Evolutionary conservation across 2,797 vertebrate genomes (phyloP).

Genomic region (Acipenser oxyrinchus): DNA sequence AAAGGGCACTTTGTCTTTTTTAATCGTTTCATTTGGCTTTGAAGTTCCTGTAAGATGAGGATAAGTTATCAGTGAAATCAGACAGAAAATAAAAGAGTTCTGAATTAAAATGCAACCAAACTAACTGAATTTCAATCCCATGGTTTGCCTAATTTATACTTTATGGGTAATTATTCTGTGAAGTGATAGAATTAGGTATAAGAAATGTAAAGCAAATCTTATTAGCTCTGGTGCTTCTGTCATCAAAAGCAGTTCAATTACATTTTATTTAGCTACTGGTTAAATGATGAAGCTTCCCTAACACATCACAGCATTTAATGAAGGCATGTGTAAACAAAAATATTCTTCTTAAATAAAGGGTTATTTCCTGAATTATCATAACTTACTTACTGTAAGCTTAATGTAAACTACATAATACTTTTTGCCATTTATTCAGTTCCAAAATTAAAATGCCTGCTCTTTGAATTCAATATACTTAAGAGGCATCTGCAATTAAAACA

Average conservation of each 20-base stretch:
- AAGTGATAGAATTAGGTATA: slow-evolving; percentile 1
- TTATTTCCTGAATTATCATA: too few species aligned
- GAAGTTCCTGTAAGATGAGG: slow-evolving; percentile 37
- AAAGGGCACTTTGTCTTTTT: slow-evolving; percentile 28
- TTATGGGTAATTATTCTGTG: background rate
- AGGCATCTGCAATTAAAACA: too few species aligned
- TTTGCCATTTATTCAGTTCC: too few species aligned
- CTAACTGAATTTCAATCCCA: slow-evolving; percentile 33
- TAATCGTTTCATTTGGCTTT: slow-evolving; percentile 37
- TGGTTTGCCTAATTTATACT: slow-evolving; percentile 25
- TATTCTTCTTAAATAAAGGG: too few species aligned
- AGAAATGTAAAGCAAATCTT: background rate
- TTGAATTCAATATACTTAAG: too few species aligned
- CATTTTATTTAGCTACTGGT: background rate
- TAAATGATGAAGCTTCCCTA: too few species aligned
- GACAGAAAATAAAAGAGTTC: slow-evolving; percentile 27
- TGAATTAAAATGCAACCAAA: slow-evolving; percentile 31
- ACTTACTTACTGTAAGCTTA: too few species aligned
- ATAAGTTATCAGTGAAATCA: slow-evolving; percentile 40
- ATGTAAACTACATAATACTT: too few species aligned
- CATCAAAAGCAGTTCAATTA: background rate
- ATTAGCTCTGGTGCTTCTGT: background rate
- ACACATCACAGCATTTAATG: too few species aligned
- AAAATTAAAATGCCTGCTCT: too few species aligned
- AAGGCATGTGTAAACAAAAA: too few species aligned